Evolutionary conservation across 2,888 invertebrate genomes (phyloP), one percentile per base, ranked within the genome.

Genomic region (Cephonodes hylas): DNA sequence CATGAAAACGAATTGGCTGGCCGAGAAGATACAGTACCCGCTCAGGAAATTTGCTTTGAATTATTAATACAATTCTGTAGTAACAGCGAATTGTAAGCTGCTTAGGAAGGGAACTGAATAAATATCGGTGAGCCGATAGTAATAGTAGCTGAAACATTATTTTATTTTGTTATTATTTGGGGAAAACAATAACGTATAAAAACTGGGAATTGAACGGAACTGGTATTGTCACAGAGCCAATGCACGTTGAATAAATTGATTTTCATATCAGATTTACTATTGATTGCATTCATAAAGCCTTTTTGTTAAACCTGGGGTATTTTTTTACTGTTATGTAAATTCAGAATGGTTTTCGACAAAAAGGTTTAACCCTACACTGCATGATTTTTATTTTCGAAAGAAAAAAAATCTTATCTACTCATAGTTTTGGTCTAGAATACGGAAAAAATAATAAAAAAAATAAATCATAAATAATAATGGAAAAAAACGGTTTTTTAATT

Each of bases 11-110:
- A 88, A 86, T 84, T 80, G 80, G 75, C 82, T 85, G 88, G 72
- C 80, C 84, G 80, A 75, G 80, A 76, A 86, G 88, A 87, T 89
- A 87, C 80, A 76, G 72, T 68, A 66, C 69, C 74, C 76, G 72
- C 79, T 76, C 77, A 75, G 79, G 80, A 85, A 87, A 84, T 86
- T 80, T 76, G 72, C 73, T 81, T 79, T 88, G 86, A 89, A 90
- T 90, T 90, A 90, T 86, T 88, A 91, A 88, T 85, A 85, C 83
- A 84, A 84, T 86, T 84, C 80, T 79, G 85, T 85, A 79, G 84
- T 80, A 76, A 76, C 75, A 81, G 88, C 83, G 73, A 85, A 88
- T 85, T 82, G 83, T 91, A 90, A 91, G 90, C 91, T 88, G 75
- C 89, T 91, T 89, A 89, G 78, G 73, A 75, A 79, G 80, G 83